Evolutionary conservation across 2,888 invertebrate species (phyloP), one percentile per base, ranked within the genome.

Genomic region (Corythucha ciliata): DNA sequence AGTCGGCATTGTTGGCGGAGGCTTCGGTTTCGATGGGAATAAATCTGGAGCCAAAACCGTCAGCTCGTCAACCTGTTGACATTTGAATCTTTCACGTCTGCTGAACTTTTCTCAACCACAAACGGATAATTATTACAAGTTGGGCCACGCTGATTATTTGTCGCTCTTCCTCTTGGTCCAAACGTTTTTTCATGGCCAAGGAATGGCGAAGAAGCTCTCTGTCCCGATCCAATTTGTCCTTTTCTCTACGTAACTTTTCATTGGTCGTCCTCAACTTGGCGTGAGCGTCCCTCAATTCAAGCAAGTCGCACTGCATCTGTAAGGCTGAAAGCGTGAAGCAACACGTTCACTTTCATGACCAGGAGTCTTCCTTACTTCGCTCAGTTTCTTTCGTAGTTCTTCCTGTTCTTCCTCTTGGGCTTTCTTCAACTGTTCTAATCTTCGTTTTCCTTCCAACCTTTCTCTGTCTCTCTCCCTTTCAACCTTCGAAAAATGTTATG

Each of bases 381-480:
- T 65, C 24, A 85, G 78, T 74, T 91, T 91, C 65, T 83, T 81
- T 64, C 84, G 83, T 45, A 83, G 86, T 65, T 91, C 90, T 60
- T 88, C 85, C 61, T 88, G 85, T 66, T 92, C 91, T 67, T 90
- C 88, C 63, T 91, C 91, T 4, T 81, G 80, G 1, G 83, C 76
- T 63, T 82, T 80, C 70, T 90, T 88, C 55, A 87, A 69, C 63
- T 89, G 89, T 48, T 91, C 89, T 61, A 83, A 75, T 64, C 87
- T 81, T 59, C 90, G 76, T 70, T 88, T 89, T 59, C 83, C 81
- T 65, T 91, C 92, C 57, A 89, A 70, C 47, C 86, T 77, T 65
- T 92, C 92, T 64, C 89, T 87, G 64, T 91, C 90, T 58, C 89
- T 75, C 71, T 90, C 90, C 54, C 89, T 76, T 70, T 91, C 91